Conservation (phyloP, 2,113 vertebrate genomes). For the Saguinus midas region DNA sequence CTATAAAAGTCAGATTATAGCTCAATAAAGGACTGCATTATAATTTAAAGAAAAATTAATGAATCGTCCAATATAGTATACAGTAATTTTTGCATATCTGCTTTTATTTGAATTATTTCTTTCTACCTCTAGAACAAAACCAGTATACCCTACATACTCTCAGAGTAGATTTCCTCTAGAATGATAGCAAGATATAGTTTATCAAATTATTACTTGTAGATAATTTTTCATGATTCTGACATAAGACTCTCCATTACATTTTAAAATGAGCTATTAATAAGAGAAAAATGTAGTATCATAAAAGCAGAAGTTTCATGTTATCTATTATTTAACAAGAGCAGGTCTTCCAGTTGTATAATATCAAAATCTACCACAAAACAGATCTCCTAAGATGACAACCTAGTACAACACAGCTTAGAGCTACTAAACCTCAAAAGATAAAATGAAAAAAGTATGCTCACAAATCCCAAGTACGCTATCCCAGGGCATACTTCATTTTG, state of each 20-base stretch:
- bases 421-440: constrained; percentile 51
- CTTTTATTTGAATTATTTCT: constrained; percentile 57
- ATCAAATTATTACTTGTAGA: constrained; percentile 3
- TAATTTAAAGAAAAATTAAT: constrained; percentile 53
- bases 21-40: constrained; percentile 24
- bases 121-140: background rate
- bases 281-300: background rate
- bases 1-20: background rate
- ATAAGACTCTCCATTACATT: constrained; percentile 9
- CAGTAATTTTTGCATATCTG: background rate
- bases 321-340: background rate
- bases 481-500: constrained; percentile 3
- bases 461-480: background rate
- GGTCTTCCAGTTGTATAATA: constrained; percentile 1
- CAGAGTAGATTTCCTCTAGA: background rate
- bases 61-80: constrained; percentile 34
- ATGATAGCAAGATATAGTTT: background rate
- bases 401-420: constrained; percentile 9
- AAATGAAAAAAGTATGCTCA: constrained; percentile 48
- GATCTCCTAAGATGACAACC: background rate
- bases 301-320: background rate
- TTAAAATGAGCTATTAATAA: constrained; percentile 30
- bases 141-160: background rate
- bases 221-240: background rate
- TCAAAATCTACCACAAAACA: constrained; percentile 36